A percentile compares a stretch with the other conserved stretches of the same genome.
These are phyloP conservation scores for Varanus komodoensis DNA, from an alignment of 2,113 vertebrate genomes.

Conservation along the genomic window DNA sequence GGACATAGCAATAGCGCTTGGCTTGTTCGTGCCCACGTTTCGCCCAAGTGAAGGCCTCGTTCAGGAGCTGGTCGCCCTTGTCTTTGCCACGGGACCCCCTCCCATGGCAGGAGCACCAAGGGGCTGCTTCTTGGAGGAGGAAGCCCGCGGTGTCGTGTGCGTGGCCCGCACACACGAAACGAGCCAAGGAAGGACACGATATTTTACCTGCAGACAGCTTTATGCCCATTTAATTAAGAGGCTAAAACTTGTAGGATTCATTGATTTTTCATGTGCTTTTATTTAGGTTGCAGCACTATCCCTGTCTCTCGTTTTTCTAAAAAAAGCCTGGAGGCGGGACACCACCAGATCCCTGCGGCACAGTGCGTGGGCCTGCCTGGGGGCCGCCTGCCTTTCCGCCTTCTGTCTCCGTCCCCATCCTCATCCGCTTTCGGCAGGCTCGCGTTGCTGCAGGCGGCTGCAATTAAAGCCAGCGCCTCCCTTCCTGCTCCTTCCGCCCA, in stretches of 20 bases:
- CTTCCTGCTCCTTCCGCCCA: background rate
- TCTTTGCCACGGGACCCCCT: too few species aligned
- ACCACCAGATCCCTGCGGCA: too few species aligned
- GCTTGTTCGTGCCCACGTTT: too few species aligned
- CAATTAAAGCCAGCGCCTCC: background rate
- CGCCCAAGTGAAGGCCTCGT: background rate
- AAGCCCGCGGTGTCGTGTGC: fast-evolving
- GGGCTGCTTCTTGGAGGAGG: too few species aligned
- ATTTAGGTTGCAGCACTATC: too few species aligned
- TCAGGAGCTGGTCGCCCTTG: background rate
- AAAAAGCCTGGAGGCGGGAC: too few species aligned
- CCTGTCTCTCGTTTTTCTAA: too few species aligned
- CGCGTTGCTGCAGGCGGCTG: background rate
- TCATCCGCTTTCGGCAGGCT: background rate
- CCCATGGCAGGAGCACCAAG: too few species aligned
- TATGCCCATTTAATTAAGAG: background rate
- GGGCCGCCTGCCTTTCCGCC: background rate
- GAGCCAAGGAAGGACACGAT: too few species aligned
- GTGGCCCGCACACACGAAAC: too few species aligned
- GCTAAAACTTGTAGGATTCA: too few species aligned
- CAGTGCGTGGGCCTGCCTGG: background rate
- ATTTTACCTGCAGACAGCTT: background rate
- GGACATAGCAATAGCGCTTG: background rate
- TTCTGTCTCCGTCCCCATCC: background rate
- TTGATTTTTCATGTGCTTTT: too few species aligned